Percentiles rank a stretch among this genome's conserved stretches.
Evolutionary conservation across 2,888 invertebrate genomes (phyloP).

Genomic region (Odontocerum albicorne): DNA sequence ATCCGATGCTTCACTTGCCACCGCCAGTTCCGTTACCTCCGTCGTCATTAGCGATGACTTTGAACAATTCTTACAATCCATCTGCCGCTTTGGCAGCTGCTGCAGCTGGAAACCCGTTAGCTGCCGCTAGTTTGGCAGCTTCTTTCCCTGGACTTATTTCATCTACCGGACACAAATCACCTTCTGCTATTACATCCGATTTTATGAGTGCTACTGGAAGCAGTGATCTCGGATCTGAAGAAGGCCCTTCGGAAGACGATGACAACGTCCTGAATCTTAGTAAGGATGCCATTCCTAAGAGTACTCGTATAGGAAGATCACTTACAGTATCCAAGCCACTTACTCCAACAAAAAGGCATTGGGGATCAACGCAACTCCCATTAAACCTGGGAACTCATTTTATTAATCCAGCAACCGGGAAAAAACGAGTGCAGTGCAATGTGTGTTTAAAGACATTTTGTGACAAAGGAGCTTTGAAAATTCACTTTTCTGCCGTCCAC

Average conservation of each 20-base stretch:
- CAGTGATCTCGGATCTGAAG: slow-evolving; percentile 42
- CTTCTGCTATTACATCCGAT: slow-evolving; percentile 44
- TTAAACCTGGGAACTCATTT: slow-evolving; percentile 86
- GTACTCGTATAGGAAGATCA: slow-evolving; percentile 50
- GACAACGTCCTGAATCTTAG: slow-evolving; percentile 54
- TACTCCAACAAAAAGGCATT: slow-evolving; percentile 77
- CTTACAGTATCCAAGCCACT: slow-evolving; percentile 64
- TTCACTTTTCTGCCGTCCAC: slow-evolving; percentile 98
- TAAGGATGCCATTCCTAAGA: slow-evolving; percentile 49
- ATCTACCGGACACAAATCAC: slow-evolving; percentile 56
- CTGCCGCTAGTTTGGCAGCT: slow-evolving; percentile 64
- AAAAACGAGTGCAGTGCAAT: slow-evolving; percentile 97
- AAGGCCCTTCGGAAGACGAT: slow-evolving; percentile 44
- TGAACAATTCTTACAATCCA: slow-evolving; percentile 59
- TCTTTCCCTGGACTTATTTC: slow-evolving; percentile 63
- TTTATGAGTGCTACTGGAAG: slow-evolving; percentile 47
- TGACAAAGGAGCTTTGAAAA: slow-evolving; percentile 99
- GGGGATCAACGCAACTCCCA: slow-evolving; percentile 76
- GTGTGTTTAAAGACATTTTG: slow-evolving; percentile 99
- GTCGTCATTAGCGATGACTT: slow-evolving; percentile 53
- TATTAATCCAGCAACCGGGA: slow-evolving; percentile 90
- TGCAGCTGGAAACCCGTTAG: slow-evolving; percentile 59
- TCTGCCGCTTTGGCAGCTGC: slow-evolving; percentile 68
- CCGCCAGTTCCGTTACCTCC: slow-evolving; percentile 62
- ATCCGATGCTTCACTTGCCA: slow-evolving; percentile 64